These are phyloP conservation scores for Drosophila tristis DNA, from an alignment of 1,140 invertebrate genomes.

Conservation along the genomic window DNA sequence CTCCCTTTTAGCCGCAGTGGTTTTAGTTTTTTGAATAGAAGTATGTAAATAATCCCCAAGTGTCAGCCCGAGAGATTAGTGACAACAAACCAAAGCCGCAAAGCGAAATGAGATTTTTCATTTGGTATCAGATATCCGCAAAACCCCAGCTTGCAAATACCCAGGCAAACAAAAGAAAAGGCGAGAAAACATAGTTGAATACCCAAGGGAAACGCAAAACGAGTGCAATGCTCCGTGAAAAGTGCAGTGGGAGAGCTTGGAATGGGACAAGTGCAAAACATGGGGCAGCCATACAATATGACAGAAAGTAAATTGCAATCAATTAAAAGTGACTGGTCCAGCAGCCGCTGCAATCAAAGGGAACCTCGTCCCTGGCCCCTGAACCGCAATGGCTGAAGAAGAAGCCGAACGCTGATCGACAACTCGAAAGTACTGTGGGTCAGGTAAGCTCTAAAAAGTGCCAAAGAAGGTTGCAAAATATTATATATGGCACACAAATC, in stretches of 20 bases:
- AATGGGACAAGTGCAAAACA: conserved; percentile 23
- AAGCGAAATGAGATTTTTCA: conserved; percentile 67
- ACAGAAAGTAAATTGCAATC: conserved; percentile 64
- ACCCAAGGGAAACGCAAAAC: conserved; percentile 47
- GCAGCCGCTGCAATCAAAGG: conserved; percentile 43
- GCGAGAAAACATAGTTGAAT: conserved; percentile 19
- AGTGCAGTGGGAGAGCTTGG: background rate
- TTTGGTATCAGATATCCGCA: conserved; percentile 66
- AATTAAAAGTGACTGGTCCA: conserved; percentile 62
- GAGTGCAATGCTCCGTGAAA: conserved; percentile 55
- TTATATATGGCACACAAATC: background rate
- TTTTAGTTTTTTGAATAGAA: conserved; percentile 24
- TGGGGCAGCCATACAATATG: conserved; percentile 49
- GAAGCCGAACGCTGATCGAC: conserved; percentile 1
- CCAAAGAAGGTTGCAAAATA: background rate
- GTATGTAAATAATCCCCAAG: conserved; percentile 70
- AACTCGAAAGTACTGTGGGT: background rate
- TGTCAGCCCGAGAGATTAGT: conserved; percentile 69
- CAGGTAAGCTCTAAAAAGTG: background rate
- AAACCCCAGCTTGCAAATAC: conserved; percentile 34
- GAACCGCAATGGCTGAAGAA: conserved; percentile 57
- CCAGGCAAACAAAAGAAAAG: conserved; percentile 42
- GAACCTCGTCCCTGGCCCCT: conserved; percentile 29
- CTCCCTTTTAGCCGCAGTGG: too few species aligned
- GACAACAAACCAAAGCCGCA: conserved; percentile 66